A percentile compares a stretch with the other conserved stretches of the same genome.
Evolutionary conservation across 2,888 invertebrate species (phyloP).

Genomic region (Chelonus formosanus): DNA sequence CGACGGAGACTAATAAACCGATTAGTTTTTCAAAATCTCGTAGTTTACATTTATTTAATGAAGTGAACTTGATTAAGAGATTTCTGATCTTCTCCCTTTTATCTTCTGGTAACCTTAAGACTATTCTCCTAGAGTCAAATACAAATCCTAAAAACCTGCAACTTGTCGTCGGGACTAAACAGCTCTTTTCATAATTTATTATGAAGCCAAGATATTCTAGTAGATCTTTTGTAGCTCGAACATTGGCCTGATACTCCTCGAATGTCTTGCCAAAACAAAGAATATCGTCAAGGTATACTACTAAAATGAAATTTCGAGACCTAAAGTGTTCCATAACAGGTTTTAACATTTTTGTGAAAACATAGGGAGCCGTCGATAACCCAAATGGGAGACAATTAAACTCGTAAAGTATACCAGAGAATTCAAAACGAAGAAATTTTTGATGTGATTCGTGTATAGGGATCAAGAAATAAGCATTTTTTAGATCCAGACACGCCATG

Average conservation of each 20-base stretch:
- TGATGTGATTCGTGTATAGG: conserved; percentile 5
- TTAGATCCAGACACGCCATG: conserved; percentile 16
- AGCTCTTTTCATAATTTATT: conserved; percentile 15
- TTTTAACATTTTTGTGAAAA: conserved; percentile 15
- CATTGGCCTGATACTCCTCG: neutral
- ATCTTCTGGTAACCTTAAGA: conserved; percentile 13
- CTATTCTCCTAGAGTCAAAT: conserved; percentile 9
- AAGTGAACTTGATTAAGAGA: too few relatives aligned
- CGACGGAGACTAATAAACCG: too few relatives aligned
- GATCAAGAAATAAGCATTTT: conserved; percentile 26
- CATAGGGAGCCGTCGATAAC: neutral
- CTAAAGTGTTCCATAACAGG: conserved; percentile 2
- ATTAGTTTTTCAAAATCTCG: too few relatives aligned
- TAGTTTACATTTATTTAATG: too few relatives aligned
- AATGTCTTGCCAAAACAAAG: neutral
- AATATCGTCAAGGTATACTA: too few relatives aligned
- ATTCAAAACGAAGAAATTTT: conserved; percentile 18
- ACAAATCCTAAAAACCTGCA: conserved; percentile 20
- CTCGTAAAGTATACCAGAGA: conserved; percentile 4
- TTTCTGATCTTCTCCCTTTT: conserved; percentile 11
- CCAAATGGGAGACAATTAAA: conserved; percentile 20
- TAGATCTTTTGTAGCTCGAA: neutral
- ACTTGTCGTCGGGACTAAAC: neutral
- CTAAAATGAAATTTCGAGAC: neutral
- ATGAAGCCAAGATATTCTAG: conserved; percentile 11